Conservation (phyloP, 2,888 invertebrate species). For the Athalia circularis region DNA sequence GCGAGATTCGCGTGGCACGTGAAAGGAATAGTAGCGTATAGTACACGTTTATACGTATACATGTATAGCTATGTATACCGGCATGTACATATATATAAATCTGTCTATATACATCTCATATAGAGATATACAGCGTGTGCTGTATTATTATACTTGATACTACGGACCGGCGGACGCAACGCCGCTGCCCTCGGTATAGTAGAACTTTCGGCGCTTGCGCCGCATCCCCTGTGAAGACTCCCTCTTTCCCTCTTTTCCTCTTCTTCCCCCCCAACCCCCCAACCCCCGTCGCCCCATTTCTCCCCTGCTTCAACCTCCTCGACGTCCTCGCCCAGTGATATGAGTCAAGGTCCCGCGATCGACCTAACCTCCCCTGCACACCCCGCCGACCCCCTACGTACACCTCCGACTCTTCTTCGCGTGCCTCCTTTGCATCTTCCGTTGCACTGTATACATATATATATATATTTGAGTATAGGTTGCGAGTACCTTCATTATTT, state of each 20-base stretch:
- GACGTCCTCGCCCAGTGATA: slow-evolving; percentile 45
- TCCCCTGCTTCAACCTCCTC: neutral
- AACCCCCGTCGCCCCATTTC: no score
- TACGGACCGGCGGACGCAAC: no score
- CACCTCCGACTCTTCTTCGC: neutral
- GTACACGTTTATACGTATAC: slow-evolving; percentile 8
- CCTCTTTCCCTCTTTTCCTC: neutral
- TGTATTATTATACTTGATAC: no score
- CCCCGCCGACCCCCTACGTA: neutral
- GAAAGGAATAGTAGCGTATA: slow-evolving; percentile 35
- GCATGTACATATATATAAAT: no score
- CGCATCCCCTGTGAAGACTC: neutral
- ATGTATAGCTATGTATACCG: neutral
- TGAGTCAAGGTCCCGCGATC: slow-evolving; percentile 59
- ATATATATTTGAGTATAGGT: neutral
- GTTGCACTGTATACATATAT: neutral
- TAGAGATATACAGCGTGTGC: no score
- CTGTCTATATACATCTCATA: neutral
- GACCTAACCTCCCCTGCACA: slow-evolving; percentile 61
- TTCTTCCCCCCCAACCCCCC: slow-evolving; percentile 8
- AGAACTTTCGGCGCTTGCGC: slow-evolving; percentile 21
- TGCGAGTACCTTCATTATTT: no score
- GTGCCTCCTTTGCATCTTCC: no score
- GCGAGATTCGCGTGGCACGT: slow-evolving; percentile 43
- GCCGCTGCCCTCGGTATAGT: neutral